These are phyloP conservation scores for Hyles lineata DNA, from an alignment of 2,888 invertebrate species.

Conservation along the genomic window DNA sequence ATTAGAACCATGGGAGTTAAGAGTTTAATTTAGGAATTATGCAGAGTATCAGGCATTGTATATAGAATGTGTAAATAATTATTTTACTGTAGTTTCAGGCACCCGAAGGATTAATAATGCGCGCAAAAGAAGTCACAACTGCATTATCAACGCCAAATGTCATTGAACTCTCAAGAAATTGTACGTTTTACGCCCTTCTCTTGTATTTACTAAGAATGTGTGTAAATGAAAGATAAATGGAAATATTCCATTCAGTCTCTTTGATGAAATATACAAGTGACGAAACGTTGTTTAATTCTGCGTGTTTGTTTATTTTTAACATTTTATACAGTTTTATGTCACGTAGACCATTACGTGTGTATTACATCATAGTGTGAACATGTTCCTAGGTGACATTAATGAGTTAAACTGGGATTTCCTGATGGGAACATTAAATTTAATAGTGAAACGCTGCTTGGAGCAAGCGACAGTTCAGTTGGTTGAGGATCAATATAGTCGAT, in stretches of 20 bases:
- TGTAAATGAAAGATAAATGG: slow-evolving; percentile 22
- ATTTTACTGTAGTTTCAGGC: background rate
- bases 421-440: too few relatives aligned
- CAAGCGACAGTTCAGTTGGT: too few relatives aligned
- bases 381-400: background rate
- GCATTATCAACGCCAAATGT: background rate
- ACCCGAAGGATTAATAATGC: background rate
- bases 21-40: background rate
- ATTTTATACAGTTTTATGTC: slow-evolving; percentile 2
- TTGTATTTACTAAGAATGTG: slow-evolving; percentile 16
- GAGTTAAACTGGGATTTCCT: background rate
- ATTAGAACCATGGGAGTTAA: too few relatives aligned
- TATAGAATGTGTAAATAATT: too few relatives aligned
- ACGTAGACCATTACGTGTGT: background rate
- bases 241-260: slow-evolving; percentile 21
- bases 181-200: slow-evolving; percentile 25
- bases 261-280: slow-evolving; percentile 2
- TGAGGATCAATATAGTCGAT: too few relatives aligned
- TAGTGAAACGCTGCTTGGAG: too few relatives aligned
- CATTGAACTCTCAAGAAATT: slow-evolving; percentile 22
- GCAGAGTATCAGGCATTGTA: too few relatives aligned
- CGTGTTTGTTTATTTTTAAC: slow-evolving; percentile 1
- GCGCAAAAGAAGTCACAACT: slow-evolving; percentile 6
- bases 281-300: slow-evolving; percentile 6
- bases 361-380: background rate